Conservation (phyloP, 2,113 vertebrate genomes). For the Coryphaenoides rupestris region DNA sequence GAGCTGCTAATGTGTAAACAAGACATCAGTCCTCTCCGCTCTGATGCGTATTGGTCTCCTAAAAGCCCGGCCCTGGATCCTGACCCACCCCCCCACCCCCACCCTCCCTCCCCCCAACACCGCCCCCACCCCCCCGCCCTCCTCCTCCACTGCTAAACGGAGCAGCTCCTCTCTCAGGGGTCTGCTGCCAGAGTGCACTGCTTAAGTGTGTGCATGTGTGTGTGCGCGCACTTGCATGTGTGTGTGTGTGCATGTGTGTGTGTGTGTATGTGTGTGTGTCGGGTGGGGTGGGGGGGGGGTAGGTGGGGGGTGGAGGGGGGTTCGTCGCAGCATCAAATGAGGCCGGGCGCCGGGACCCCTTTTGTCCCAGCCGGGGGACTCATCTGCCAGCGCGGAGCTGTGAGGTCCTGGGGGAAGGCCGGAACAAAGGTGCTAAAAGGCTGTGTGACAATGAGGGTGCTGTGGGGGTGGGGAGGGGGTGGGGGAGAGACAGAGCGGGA, state of each 20-base stretch:
- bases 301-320: conserved; percentile 17
- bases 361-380: conserved; percentile 84
- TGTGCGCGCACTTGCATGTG: neutral
- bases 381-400: conserved; percentile 84
- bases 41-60: conserved; percentile 85
- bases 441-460: conserved; percentile 83
- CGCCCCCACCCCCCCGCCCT: conserved; percentile 66
- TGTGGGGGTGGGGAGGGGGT: conserved; percentile 60
- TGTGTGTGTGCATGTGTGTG: conserved; percentile 4
- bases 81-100: conserved; percentile 43
- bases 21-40: conserved; percentile 89
- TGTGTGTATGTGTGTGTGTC: too few species aligned
- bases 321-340: conserved; percentile 67
- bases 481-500: too few species aligned
- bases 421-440: conserved; percentile 97
- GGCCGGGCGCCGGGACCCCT: conserved; percentile 80
- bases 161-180: conserved; percentile 87
- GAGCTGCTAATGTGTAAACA: conserved; percentile 88
- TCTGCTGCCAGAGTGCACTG: conserved; percentile 35
- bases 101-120: conserved; percentile 73
- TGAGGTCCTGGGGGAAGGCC: conserved; percentile 81
- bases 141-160: conserved; percentile 83
- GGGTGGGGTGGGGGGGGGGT: neutral
- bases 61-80: conserved; percentile 69
- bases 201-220: conserved; percentile 18